Conservation (phyloP, 2,888 invertebrate genomes). For the Netelia inedita region DNA sequence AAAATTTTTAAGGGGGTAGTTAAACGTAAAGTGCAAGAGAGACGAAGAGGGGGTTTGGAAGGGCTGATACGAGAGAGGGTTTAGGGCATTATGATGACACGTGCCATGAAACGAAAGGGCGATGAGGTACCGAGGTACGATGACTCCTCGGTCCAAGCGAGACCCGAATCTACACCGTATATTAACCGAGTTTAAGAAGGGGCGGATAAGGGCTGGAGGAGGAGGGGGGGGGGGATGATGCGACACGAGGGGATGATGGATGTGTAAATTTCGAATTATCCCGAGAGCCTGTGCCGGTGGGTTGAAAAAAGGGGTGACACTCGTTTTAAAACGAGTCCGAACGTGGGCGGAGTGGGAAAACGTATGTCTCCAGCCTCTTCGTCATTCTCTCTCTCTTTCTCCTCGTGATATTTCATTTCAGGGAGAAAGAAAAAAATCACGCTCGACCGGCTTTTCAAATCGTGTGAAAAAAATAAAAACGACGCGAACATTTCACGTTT, state of each 20-base stretch:
- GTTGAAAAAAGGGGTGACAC: slow-evolving; percentile 63
- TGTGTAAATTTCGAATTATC: slow-evolving; percentile 81
- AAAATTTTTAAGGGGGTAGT: slow-evolving; percentile 81
- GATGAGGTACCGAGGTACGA: slow-evolving; percentile 38
- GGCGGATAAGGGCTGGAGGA: slow-evolving; percentile 48
- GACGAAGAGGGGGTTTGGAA: slow-evolving; percentile 64
- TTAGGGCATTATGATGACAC: slow-evolving; percentile 80
- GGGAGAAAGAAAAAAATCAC: slow-evolving; percentile 47
- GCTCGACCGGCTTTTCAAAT: slow-evolving; percentile 40
- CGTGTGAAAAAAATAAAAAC: slow-evolving; percentile 66
- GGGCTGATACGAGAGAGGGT: slow-evolving; percentile 59
- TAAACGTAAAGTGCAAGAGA: slow-evolving; percentile 80
- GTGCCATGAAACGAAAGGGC: slow-evolving; percentile 76
- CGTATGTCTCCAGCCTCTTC: slow-evolving; percentile 13
- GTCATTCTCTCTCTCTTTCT: slow-evolving; percentile 57
- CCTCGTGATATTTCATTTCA: slow-evolving; percentile 47
- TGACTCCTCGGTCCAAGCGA: slow-evolving; percentile 1
- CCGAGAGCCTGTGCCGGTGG: slow-evolving; percentile 65
- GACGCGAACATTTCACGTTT: not conserved
- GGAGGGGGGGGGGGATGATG: slow-evolving; percentile 45
- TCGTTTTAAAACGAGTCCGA: slow-evolving; percentile 72
- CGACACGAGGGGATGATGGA: slow-evolving; percentile 79
- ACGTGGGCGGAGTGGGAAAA: slow-evolving; percentile 78
- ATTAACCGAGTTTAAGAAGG: slow-evolving; percentile 62
- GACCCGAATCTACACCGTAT: slow-evolving; percentile 61